Conservation (phyloP, 23 tunicate genomes). For the Clavelina lepadiformis region DNA sequence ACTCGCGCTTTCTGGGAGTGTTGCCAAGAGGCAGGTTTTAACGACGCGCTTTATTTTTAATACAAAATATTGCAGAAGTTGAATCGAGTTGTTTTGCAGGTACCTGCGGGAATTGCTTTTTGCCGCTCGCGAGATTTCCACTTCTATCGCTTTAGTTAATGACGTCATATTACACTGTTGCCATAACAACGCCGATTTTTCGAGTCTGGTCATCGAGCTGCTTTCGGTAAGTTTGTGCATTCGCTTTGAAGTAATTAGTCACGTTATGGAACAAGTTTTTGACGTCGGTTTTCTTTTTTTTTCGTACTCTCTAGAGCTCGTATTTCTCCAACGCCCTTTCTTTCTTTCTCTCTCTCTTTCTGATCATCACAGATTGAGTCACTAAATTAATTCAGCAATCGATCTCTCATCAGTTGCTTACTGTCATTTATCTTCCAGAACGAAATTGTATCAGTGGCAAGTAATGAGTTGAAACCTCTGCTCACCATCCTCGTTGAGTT, state of each 20-base stretch:
- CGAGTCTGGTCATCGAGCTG: conserved; percentile 11
- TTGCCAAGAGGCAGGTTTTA: conserved; percentile 38
- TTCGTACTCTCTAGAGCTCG: too few species aligned
- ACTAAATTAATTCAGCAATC: too few species aligned
- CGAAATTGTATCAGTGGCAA: conserved; percentile 50
- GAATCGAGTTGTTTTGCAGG: conserved; percentile 22
- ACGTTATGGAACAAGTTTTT: too few species aligned
- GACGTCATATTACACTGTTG: conserved; percentile 66
- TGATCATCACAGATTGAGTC: too few species aligned
- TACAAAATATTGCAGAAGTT: too few species aligned
- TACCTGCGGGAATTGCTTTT: conserved; percentile 44
- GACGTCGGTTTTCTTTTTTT: too few species aligned
- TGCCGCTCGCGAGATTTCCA: conserved; percentile 62
- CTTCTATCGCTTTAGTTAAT: conserved; percentile 27
- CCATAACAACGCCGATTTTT: conserved; percentile 50
- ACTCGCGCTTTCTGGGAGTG: conserved; percentile 32
- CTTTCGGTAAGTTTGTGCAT: background rate
- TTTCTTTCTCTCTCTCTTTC: too few species aligned
- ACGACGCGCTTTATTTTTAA: background rate
- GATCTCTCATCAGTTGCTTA: too few species aligned
- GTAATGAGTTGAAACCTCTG: conserved; percentile 43
- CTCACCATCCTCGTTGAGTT: conserved; percentile 43
- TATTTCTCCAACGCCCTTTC: too few species aligned
- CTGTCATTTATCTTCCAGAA: conserved; percentile 34
- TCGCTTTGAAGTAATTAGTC: too few species aligned